phyloP scores from a whole-genome alignment of 2,888 invertebrate genomes.

The Lepetodrilus schrolli region DNA sequence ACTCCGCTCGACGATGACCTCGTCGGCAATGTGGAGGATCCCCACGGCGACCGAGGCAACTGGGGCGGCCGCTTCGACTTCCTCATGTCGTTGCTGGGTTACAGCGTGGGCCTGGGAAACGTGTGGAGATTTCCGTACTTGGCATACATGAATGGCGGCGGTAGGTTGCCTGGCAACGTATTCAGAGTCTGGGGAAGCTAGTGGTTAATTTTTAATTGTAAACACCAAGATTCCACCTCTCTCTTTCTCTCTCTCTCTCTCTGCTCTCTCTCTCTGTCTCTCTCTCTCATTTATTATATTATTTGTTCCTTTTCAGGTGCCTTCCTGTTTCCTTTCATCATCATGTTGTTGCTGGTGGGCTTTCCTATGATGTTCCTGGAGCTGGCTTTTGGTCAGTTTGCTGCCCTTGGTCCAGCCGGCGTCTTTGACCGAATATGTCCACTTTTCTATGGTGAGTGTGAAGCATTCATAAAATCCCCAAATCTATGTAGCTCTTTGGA shows the following conservation, averaged over 20 bases:
- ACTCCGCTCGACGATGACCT: conserved; percentile 66
- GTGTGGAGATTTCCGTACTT: conserved; percentile 81
- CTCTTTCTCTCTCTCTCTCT: too few species aligned
- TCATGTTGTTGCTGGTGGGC: conserved; percentile 72
- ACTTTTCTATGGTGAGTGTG: conserved; percentile 80
- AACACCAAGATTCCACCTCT: background rate
- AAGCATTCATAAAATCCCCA: too few species aligned
- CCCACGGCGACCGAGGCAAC: conserved; percentile 66
- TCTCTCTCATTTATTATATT: background rate
- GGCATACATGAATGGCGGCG: conserved; percentile 72
- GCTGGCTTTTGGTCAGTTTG: conserved; percentile 71
- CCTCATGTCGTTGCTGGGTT: conserved; percentile 70
- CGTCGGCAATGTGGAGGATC: conserved; percentile 55
- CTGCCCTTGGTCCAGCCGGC: conserved; percentile 81
- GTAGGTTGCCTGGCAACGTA: conserved; percentile 55
- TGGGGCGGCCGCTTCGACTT: conserved; percentile 70
- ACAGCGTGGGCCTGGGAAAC: conserved; percentile 69
- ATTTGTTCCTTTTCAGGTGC: conserved; percentile 56
- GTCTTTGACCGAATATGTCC: conserved; percentile 88
- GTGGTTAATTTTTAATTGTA: background rate
- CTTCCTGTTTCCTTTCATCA: conserved; percentile 72
- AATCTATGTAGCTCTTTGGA: too few species aligned
- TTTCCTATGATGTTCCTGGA: conserved; percentile 73
- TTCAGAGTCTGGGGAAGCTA: background rate
- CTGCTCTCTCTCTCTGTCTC: conserved; percentile 8